A percentile compares a stretch with the other conserved stretches of the same genome.
phyloP scores from a whole-genome alignment of 2,797 vertebrate genomes.

The Malacoctenus gilli region DNA sequence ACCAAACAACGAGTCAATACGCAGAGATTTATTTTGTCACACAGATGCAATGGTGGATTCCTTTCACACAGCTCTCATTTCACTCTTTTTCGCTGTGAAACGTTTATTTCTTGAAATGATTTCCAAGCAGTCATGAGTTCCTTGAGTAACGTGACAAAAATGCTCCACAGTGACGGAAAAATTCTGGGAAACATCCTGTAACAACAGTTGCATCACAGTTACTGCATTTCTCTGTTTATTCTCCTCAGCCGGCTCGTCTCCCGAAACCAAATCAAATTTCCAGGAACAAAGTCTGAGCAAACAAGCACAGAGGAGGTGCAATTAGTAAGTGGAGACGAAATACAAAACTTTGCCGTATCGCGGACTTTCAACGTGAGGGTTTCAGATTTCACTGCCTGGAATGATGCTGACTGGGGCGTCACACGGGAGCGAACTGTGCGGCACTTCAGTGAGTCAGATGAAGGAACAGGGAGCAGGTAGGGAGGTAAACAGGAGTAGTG shows the following conservation, averaged over 20 bases:
- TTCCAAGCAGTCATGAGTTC: too few relatives aligned
- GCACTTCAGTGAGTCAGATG: conserved; percentile 42
- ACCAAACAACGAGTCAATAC: too few relatives aligned
- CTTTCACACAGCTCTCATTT: too few relatives aligned
- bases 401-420: conserved; percentile 54
- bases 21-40: too few relatives aligned
- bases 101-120: too few relatives aligned
- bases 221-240: conserved; percentile 35
- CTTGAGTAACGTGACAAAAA: conserved; percentile 19
- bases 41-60: too few relatives aligned
- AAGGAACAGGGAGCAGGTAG: conserved; percentile 34
- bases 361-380: conserved; percentile 32
- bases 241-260: conserved; percentile 34
- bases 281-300: conserved; percentile 39
- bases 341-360: conserved; percentile 21
- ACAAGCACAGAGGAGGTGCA: conserved; percentile 41
- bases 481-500: conserved; percentile 55
- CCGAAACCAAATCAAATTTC: conserved; percentile 53
- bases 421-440: conserved; percentile 16
- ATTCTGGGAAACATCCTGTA: conserved; percentile 6
- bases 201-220: conserved; percentile 16
- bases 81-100: too few relatives aligned
- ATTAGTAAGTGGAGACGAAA: conserved; percentile 39
- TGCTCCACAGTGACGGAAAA: conserved; percentile 2
- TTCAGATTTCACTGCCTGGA: conserved; percentile 60